These are phyloP conservation scores for Danio albolineatus DNA, from an alignment of 2,797 vertebrate genomes.

Conservation along the genomic window DNA sequence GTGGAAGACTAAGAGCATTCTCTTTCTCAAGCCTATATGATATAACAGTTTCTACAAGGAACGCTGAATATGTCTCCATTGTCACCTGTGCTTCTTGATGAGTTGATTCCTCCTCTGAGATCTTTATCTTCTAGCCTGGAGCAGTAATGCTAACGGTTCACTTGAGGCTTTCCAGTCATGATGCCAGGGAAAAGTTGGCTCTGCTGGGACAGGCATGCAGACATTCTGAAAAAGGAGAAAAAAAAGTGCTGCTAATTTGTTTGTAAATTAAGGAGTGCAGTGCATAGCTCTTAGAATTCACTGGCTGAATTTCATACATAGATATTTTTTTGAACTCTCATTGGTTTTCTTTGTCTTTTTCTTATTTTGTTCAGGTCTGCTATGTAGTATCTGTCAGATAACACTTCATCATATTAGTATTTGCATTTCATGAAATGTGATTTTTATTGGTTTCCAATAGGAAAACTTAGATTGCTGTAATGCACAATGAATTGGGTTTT, in stretches of 20 bases:
- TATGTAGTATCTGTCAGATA: not conserved
- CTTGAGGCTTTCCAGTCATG: constrained; percentile 56
- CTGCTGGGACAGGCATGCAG: constrained; percentile 35
- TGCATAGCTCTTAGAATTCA: constrained; percentile 45
- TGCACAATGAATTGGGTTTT: not conserved
- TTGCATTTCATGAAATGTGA: too few relatives aligned
- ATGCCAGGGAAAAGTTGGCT: constrained; percentile 37
- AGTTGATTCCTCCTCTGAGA: constrained; percentile 33
- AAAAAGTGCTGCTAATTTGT: constrained; percentile 49
- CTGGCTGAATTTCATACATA: constrained; percentile 35
- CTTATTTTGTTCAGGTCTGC: not conserved
- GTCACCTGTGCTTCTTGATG: constrained; percentile 45
- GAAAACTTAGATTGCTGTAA: too few relatives aligned
- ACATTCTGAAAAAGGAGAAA: constrained; percentile 23
- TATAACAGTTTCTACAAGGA: constrained; percentile 15
- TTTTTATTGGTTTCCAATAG: too few relatives aligned
- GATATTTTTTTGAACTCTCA: constrained; percentile 8
- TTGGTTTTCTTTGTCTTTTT: too few relatives aligned
- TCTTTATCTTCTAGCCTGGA: constrained; percentile 45
- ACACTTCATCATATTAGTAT: too few relatives aligned
- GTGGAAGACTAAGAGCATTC: constrained; percentile 62
- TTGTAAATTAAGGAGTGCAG: constrained; percentile 7
- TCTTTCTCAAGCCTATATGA: constrained; percentile 35
- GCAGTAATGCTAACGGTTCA: constrained; percentile 51
- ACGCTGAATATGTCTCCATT: constrained; percentile 58